Conservation (phyloP, 2,888 invertebrate species). For the Maniola hyperantus region DNA sequence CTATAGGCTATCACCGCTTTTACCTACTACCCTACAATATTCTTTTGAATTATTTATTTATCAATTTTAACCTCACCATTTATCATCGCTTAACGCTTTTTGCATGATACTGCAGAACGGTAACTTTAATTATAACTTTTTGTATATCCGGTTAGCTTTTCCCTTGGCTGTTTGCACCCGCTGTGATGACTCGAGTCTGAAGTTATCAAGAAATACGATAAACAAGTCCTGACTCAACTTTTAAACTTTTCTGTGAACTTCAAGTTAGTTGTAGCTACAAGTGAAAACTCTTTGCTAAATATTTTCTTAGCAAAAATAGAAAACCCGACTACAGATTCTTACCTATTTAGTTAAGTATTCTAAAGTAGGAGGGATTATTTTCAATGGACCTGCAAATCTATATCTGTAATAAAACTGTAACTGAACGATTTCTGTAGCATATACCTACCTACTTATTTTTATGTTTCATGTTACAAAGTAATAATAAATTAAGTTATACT, state of each 20-base stretch:
- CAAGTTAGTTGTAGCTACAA: neutral
- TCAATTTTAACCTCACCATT: too few relatives aligned
- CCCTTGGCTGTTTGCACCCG: constrained; percentile 9
- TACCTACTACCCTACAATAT: too few relatives aligned
- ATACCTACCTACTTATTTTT: too few relatives aligned
- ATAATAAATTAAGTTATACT: too few relatives aligned
- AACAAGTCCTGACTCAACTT: constrained; percentile 6
- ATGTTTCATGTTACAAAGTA: too few relatives aligned
- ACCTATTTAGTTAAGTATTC: neutral
- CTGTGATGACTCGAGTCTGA: constrained; percentile 6
- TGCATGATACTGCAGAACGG: neutral
- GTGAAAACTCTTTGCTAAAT: neutral
- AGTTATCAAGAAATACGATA: constrained; percentile 10
- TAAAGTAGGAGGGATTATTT: too few relatives aligned
- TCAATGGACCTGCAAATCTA: too few relatives aligned
- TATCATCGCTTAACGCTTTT: neutral
- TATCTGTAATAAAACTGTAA: too few relatives aligned
- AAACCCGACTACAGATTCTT: neutral
- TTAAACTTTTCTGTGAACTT: constrained; percentile 7
- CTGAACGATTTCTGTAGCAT: too few relatives aligned
- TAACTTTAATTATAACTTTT: constrained; percentile 13
- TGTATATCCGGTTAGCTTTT: neutral
- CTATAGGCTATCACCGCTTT: too few relatives aligned
- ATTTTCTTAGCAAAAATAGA: neutral
- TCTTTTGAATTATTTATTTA: too few relatives aligned